Evolutionary conservation across 1,140 invertebrate species (phyloP), one percentile per base, ranked within the genome.

Genomic region (Ostrea denselamellosa): DNA sequence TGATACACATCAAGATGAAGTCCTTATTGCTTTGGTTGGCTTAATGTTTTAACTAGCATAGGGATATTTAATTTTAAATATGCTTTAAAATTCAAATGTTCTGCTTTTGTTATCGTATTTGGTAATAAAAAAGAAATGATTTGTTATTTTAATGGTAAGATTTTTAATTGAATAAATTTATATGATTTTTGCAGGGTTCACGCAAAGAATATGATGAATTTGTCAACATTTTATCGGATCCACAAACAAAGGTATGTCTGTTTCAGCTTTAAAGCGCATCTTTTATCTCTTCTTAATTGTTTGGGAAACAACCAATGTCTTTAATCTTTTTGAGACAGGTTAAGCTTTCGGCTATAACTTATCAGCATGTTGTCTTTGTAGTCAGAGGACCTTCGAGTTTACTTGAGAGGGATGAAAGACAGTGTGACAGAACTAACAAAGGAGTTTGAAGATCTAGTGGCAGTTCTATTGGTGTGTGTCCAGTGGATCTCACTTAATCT

Each of bases 401-500:
- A 92, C 82, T 71, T 94, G 25, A 83, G 87, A 44, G 88, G 89
- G 17, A 87, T 94, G 0, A 92, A 90, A 85, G 88, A 91, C 17
- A 92, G 91, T 90, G 88, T 94, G 22, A 88, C 88, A 17, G 44
- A 89, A 52, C 71, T 94, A 10, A 90, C 90, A 51, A 92, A 91
- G 84, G 91, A 93, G 51, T 90, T 90, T 91, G 92, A 93, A 88
- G 83, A 90, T 19, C 85, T 94, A 3, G 89, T 92, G 44, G 91
- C 91, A 83, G 87, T 90, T 44, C 85, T 94, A 10, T 86, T 94
- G 90, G 94, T 94, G 92, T 89, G 90, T 87, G 83, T 83, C 34
- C 17, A 54, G 51, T 44, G 34, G 1, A 44, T 44, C 34, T 44
- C 34, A 44, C 34, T 44, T 44, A 44, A 44, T 44, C 34, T 44